Evolutionary conservation across 2,797 vertebrate species (phyloP).

Genomic region (Pangasius larnaudii): DNA sequence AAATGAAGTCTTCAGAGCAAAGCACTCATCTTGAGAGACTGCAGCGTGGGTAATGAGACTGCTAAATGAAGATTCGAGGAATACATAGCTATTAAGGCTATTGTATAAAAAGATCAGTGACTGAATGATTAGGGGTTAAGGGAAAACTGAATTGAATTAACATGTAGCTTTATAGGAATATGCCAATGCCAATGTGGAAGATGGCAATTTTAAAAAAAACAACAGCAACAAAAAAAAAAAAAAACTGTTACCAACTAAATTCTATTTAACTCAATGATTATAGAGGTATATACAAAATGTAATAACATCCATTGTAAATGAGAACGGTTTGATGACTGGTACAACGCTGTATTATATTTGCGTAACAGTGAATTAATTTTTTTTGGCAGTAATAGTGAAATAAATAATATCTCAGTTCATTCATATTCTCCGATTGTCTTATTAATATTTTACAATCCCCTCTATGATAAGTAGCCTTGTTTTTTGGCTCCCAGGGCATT

Average conservation of each 20-base stretch:
- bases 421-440: neutral
- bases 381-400: neutral
- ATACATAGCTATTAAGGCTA: slow-evolving; percentile 11
- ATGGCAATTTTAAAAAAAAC: neutral
- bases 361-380: too few species aligned
- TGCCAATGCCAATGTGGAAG: neutral
- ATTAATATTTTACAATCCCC: neutral
- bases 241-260: neutral
- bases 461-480: neutral
- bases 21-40: slow-evolving; percentile 21
- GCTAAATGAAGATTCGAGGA: slow-evolving; percentile 7
- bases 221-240: neutral
- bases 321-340: neutral
- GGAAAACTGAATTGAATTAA: neutral
- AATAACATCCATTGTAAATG: neutral
- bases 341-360: too few species aligned
- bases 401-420: neutral
- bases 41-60: slow-evolving; percentile 16
- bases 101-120: neutral
- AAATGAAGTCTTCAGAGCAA: slow-evolving; percentile 31
- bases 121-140: slow-evolving; percentile 8
- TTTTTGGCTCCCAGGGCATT: neutral
- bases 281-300: neutral
- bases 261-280: neutral
- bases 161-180: neutral